A percentile compares a stretch with the other conserved stretches of the same genome.
These are phyloP conservation scores for Bedellia somnulentella DNA, from an alignment of 2,888 invertebrate species.

Conservation along the genomic window DNA sequence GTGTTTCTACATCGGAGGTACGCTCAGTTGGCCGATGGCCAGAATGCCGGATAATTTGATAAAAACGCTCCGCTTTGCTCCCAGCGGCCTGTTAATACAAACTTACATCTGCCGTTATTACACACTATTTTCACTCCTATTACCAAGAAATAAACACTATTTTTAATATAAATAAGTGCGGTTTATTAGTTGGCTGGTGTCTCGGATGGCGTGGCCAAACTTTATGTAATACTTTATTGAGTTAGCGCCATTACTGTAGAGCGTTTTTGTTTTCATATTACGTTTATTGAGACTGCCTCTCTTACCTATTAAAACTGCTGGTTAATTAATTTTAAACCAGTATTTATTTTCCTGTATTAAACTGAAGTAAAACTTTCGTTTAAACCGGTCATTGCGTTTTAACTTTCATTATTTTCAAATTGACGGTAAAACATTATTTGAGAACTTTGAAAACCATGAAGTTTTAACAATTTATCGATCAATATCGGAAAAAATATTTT, in stretches of 20 bases:
- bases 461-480: no score
- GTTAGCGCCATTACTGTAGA: constrained; percentile 4
- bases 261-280: constrained; percentile 2
- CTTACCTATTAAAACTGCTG: no score
- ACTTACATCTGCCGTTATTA: constrained; percentile 8
- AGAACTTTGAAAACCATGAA: no score
- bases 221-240: constrained; percentile 5
- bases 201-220: neutral
- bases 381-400: no score
- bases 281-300: no score
- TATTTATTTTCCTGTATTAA: no score
- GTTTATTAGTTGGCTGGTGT: constrained; percentile 1
- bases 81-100: constrained; percentile 14
- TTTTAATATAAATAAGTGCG: neutral
- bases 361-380: no score
- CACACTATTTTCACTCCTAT: neutral
- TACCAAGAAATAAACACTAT: neutral
- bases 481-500: no score
- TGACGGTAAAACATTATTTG: no score
- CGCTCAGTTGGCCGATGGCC: constrained; percentile 23
- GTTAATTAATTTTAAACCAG: no score
- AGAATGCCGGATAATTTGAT: constrained; percentile 40
- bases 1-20: constrained; percentile 14
- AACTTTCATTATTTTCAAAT: no score
- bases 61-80: constrained; percentile 25